Evolutionary conservation across 92 coral and sea anemone genomes (phyloP), one percentile per base, ranked within the genome.

Genomic region (Umimayanthus kanabou): DNA sequence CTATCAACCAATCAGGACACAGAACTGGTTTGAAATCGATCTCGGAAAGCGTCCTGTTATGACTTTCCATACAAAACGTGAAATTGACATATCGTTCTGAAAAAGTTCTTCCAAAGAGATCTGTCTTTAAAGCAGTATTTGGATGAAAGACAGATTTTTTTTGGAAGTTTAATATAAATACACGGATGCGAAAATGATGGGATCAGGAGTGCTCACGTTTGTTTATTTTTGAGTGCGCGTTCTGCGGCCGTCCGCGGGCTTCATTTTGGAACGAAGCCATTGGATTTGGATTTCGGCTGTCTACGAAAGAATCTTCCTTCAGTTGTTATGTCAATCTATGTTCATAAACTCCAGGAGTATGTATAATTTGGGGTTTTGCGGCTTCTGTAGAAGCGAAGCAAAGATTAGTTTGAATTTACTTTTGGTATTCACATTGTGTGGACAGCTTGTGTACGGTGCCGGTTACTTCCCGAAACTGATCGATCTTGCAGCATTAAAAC

Each of bases 401-500:
- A 81, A 74, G 67, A 74, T 61, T 75, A 57, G 55, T 43, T 81
- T 65, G 79, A 83, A 82, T 76, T 88, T 87, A 80, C 83, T 91
- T 28, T 78, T 74, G 61, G n/a, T 92, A 55, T 73, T 91, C 61
- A 73, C 86, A 39, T 30, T 93, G 47, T 90, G 88, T 81, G 71
- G 85, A 33, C 87, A 55, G 42, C 78, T 82, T 47, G 79, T 88
- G 14, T 20, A 81, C 16, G 80, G 91, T 80, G 65, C 76, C 77
- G 91, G 94, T 25, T 89, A 87, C 53, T 97, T 97, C 79, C 99
- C 98, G 26, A 67, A 45, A 20, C 87, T 95, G 80, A 80, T 39
- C 65, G 95, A 91, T 90, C 90, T 97, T 70, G 94, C 98, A 2
- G 89, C 77, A 67, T 79, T 90, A 25, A 94, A 95, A 85, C 92